Percentiles rank a stretch among this genome's conserved stretches.
These are phyloP conservation scores for Synanthedon formicaeformis DNA, from an alignment of 2,888 invertebrate genomes.

Conservation along the genomic window DNA sequence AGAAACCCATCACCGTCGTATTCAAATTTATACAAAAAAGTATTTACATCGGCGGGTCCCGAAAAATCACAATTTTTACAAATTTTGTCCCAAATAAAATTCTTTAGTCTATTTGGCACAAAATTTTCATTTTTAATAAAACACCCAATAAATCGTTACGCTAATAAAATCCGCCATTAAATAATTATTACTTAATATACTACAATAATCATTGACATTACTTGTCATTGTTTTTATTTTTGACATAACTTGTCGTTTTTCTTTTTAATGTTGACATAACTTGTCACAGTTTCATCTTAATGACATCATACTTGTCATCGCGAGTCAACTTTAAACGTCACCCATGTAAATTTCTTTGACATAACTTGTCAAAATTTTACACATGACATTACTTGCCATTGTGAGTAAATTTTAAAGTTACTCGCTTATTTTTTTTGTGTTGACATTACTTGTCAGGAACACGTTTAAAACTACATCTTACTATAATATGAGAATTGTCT, in stretches of 20 bases:
- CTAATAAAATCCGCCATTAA: neutral
- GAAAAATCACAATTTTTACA: conserved; percentile 26
- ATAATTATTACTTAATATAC: neutral
- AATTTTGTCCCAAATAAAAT: conserved; percentile 65
- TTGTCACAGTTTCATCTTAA: conserved; percentile 19
- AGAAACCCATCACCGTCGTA: conserved; percentile 38
- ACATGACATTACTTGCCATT: conserved; percentile 1
- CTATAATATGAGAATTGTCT: neutral
- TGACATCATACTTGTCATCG: too few species aligned
- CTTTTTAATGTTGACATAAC: conserved; percentile 22
- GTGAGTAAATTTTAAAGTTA: conserved; percentile 7
- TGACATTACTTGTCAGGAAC: neutral
- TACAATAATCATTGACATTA: conserved; percentile 12
- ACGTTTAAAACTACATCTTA: neutral
- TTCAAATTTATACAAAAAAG: conserved; percentile 22
- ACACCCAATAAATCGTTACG: neutral
- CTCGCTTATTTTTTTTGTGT: neutral
- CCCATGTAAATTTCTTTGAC: neutral
- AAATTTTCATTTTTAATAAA: conserved; percentile 31
- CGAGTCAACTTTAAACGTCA: too few species aligned
- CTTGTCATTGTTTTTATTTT: conserved; percentile 10
- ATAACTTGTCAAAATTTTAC: conserved; percentile 4
- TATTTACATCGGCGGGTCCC: conserved; percentile 47
- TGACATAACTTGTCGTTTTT: conserved; percentile 1
- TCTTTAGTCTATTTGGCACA: conserved; percentile 62